Evolutionary conservation across 2,888 invertebrate genomes (phyloP), one percentile per base, ranked within the genome.

Genomic region (Liodrosophila aerea): DNA sequence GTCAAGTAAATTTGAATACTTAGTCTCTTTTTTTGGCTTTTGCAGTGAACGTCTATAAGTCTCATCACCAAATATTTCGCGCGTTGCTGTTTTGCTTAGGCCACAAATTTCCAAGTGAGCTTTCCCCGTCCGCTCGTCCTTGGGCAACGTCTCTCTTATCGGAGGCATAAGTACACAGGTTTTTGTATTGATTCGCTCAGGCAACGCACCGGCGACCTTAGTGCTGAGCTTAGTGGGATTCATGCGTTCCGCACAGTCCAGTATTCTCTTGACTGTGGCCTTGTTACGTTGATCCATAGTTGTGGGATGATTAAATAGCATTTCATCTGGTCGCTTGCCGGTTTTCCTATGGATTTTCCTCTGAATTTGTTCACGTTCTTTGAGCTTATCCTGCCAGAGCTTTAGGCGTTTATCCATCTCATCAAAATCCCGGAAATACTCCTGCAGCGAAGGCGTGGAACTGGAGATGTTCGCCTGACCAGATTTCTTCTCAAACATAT

Each of bases 221-320:
- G 30, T 2, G 0, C 5, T 40, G 0, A 80, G 47, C 0, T 15
- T 29, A 0, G 51, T 15, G 2, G 88, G 87, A 49, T 76, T 76
- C 61, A 87, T 46, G 33, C 87, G 80, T 0, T 53, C 57, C 0
- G 88, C 87, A 41, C 58, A 70, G 45, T 88, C 86, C 56, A 88
- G 49, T 1, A 88, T 15, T 1, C 82, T 81, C 18, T 73, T 63
- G 0, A 88, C 57, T 1, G 72, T 87, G 41, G 76, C 75, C 9
- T 76, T 86, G 27, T 88, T 80, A 1, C 82, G 74, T 7, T 78
- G 78, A 7, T 82, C 84, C 1, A 84, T 47, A 0, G 82, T 76
- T 2, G 57, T 33, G 4, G 70, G 56, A n/a, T 72, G 59, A 73
- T 87, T 88, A 40, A 78, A 75, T 1, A 87, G 65, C 64, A 88